Evolutionary conservation across 2,113 vertebrate species (phyloP), one percentile per base, ranked within the genome.

Genomic region (Noturus placidus): DNA sequence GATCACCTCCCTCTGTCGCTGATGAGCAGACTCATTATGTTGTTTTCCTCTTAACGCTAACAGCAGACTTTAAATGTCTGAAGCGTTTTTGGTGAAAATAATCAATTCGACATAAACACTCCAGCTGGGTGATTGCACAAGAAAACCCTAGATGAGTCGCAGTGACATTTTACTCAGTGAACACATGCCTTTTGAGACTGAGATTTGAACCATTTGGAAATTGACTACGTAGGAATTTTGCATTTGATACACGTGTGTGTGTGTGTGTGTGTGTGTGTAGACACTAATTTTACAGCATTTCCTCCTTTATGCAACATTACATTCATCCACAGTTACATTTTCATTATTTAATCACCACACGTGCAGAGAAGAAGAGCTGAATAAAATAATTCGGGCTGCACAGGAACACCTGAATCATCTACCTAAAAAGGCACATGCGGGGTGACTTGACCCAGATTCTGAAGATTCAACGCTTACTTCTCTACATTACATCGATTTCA

Each of bases 1-100:
- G 20, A 76, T 87, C 81, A 65, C 56, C 65, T 65, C 80, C 65
- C 69, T 69, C 8, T 27, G 7, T 83, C 70, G 67, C 38, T 77
- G 56, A 72, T 11, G 42, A 25, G 67, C 79, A 87, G 67, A 50
- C 22, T 46, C 52, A 50, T 65, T 35, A 78, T 6, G 3, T 67
- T 9, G 35, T 30, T 69, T 67, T 59, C 13, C 33, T 74, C n/a
- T 38, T 19, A 30, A 17, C 25, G 20, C 17, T 17, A 15, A 27
- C 56, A 61, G 11, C 1, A 33, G 15, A 6, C 19, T 22, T 57
- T 6, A 6, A 72, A 72, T 30, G 9, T 74, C 20, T 2, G 22
- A 70, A 25, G 1, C 4, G n/a, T n/a, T 42, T 72, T 67, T 52
- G 17, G 63, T n/a, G 19, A 22, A 30, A 42, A 83, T 11, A 52